phyloP scores from a whole-genome alignment of 2,113 vertebrate genomes.

The cattle (Bos taurus) region ARS-UCD2.0 NC_037328.1:111912501-111913000 shows the following conservation, averaged over 20 bases:
- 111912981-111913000: background rate
- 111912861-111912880: background rate
- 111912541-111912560: background rate
- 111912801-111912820: background rate
- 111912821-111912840: background rate
- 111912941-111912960: background rate
- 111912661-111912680: slow-evolving; percentile 41
- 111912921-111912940: background rate
- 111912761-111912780: background rate
- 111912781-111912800: background rate
- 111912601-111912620: slow-evolving; percentile 1
- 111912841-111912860: background rate
- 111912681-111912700: slow-evolving; percentile 31
- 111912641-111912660: slow-evolving; percentile 43
- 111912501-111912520: slow-evolving; percentile 33
- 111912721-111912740: background rate
- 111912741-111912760: background rate
- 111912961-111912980: background rate
- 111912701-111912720: slow-evolving; percentile 43
- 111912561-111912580: slow-evolving; percentile 61
- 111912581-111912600: background rate
- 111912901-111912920: background rate
- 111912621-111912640: slow-evolving; percentile 58
- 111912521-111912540: slow-evolving; percentile 45
- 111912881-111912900: background rate